Conservation (phyloP, 2,113 vertebrate species). For the Atherinomorus stipes region DNA sequence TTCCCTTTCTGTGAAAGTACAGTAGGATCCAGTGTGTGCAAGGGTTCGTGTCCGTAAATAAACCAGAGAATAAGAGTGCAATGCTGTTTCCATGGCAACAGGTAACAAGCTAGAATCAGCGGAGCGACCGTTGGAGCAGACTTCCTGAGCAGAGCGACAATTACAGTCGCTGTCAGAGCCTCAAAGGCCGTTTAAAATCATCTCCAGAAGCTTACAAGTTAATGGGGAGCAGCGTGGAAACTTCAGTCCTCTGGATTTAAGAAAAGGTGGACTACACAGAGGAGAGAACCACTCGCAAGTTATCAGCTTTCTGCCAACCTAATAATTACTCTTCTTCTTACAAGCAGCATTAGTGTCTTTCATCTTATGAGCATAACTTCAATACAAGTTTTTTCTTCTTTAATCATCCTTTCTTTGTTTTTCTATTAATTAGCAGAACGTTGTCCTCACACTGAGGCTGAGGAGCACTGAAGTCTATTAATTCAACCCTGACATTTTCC, state of each 20-base stretch:
- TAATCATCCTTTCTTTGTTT: slow-evolving; percentile 66
- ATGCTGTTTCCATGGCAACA: slow-evolving; percentile 72
- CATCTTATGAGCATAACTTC: slow-evolving; percentile 49
- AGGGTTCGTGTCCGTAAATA: slow-evolving; percentile 47
- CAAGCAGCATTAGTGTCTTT: slow-evolving; percentile 64
- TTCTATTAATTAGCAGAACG: slow-evolving; percentile 69
- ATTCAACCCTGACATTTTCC: slow-evolving; percentile 51
- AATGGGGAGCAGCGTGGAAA: neutral
- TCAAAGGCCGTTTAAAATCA: slow-evolving; percentile 57
- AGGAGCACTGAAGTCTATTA: slow-evolving; percentile 37
- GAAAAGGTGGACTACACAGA: slow-evolving; percentile 19
- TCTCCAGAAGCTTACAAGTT: slow-evolving; percentile 22
- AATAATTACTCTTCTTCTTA: slow-evolving; percentile 56
- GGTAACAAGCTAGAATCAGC: slow-evolving; percentile 33
- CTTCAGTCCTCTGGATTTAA: slow-evolving; percentile 20
- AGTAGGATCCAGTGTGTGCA: slow-evolving; percentile 24
- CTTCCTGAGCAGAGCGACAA: slow-evolving; percentile 55
- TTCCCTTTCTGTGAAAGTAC: neutral
- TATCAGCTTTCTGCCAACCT: slow-evolving; percentile 46
- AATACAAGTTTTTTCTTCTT: slow-evolving; percentile 23
- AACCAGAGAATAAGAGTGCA: slow-evolving; percentile 29
- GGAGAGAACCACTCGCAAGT: slow-evolving; percentile 49
- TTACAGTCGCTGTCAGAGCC: slow-evolving; percentile 62
- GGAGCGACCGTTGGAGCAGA: slow-evolving; percentile 3
- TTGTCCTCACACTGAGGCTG: slow-evolving; percentile 29